phyloP scores from a whole-genome alignment of 2,797 vertebrate species.

The Micropoecilia bifurca region DNA sequence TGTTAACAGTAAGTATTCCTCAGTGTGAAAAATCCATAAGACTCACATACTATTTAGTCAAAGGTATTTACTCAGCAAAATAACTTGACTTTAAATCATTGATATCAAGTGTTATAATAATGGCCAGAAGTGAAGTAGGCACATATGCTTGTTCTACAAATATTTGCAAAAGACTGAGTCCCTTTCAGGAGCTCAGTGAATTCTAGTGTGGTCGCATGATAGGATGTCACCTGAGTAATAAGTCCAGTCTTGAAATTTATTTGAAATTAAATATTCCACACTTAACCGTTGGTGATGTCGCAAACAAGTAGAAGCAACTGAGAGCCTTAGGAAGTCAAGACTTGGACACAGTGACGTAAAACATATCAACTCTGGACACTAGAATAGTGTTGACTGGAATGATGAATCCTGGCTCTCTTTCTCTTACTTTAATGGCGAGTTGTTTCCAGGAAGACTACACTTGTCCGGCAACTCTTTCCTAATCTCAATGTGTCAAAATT shows the following conservation, averaged over 20 bases:
- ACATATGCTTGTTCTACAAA: neutral
- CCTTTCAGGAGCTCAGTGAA: neutral
- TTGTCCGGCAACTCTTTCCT: neutral
- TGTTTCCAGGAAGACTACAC: neutral
- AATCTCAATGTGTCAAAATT: neutral
- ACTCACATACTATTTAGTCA: neutral
- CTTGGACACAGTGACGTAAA: too few species aligned
- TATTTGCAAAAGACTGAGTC: neutral
- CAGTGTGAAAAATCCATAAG: neutral
- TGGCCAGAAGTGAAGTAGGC: too few species aligned
- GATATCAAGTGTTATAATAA: too few species aligned
- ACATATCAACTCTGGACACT: neutral
- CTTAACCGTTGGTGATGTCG: neutral
- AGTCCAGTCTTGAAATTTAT: neutral
- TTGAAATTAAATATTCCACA: neutral
- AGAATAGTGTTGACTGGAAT: neutral
- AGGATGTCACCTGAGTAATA: neutral
- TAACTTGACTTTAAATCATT: too few species aligned
- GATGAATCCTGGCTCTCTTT: neutral
- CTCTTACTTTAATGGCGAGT: too few species aligned
- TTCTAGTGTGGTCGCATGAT: neutral
- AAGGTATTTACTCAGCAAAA: too few species aligned
- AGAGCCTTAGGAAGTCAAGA: neutral
- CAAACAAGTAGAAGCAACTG: neutral
- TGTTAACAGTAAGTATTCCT: too few species aligned